A percentile compares a stretch with the other conserved stretches of the same genome.
Conservation (phyloP, 2,113 vertebrate genomes). For the Mola mola region DNA sequence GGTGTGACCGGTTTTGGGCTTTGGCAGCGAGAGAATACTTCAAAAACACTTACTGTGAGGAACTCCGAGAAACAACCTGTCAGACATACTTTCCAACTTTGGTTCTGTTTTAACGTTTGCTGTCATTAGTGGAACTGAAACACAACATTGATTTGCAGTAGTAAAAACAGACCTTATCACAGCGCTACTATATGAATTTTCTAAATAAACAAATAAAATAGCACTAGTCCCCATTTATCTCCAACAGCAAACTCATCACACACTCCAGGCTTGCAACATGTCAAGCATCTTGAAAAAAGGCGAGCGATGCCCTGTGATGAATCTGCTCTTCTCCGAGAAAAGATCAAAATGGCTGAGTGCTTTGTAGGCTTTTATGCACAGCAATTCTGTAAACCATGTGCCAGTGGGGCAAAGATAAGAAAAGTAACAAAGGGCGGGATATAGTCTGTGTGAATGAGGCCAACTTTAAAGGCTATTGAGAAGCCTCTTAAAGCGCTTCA, state of each 20-base stretch:
- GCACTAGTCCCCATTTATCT: not conserved
- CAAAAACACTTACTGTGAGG: too few relatives aligned
- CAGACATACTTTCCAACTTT: too few relatives aligned
- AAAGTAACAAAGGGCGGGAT: conserved; percentile 58
- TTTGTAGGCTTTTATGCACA: conserved; percentile 35
- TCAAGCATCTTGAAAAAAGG: conserved; percentile 39
- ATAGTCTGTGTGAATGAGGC: conserved; percentile 43
- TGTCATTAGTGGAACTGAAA: too few relatives aligned
- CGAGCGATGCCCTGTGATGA: conserved; percentile 17
- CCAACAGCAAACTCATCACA: conserved; percentile 7
- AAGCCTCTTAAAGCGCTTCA: conserved; percentile 37
- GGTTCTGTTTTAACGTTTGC: too few relatives aligned
- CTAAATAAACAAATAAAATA: too few relatives aligned
- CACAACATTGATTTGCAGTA: too few relatives aligned
- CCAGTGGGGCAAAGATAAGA: conserved; percentile 45
- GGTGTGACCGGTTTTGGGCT: too few relatives aligned
- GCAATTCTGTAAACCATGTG: conserved; percentile 40
- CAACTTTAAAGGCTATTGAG: conserved; percentile 57
- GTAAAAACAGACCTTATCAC: too few relatives aligned
- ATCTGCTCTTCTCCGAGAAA: conserved; percentile 26
- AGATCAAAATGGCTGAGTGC: conserved; percentile 55
- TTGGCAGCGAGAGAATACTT: too few relatives aligned
- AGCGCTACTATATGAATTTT: too few relatives aligned
- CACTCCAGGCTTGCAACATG: conserved; percentile 28
- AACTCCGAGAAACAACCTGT: too few relatives aligned